Evolutionary conservation across 2,113 vertebrate genomes (phyloP).

Genomic region (Megaleporinus macrocephalus): DNA sequence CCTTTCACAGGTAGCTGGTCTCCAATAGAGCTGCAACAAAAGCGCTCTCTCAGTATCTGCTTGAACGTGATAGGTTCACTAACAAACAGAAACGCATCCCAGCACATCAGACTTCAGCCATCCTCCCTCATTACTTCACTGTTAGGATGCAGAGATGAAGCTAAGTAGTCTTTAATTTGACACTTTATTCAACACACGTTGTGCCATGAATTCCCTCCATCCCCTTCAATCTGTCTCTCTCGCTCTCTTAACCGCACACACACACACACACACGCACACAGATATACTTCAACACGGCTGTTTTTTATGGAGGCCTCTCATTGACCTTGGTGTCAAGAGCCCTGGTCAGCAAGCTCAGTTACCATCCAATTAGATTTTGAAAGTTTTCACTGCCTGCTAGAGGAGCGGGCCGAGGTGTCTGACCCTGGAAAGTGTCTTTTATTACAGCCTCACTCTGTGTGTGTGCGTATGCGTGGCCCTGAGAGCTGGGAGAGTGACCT

Average conservation of each 20-base stretch:
- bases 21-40: not conserved
- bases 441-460: not conserved
- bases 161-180: not conserved
- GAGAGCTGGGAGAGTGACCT: constrained; percentile 38
- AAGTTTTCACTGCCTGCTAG: not conserved
- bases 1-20: not conserved
- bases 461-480: not conserved
- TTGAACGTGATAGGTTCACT: not conserved
- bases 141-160: not conserved
- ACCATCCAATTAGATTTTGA: constrained; percentile 25
- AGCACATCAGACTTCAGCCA: not conserved
- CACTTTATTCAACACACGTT: constrained; percentile 4
- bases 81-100: not conserved
- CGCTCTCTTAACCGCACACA: not conserved
- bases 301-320: not conserved
- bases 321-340: constrained; percentile 42
- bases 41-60: not conserved
- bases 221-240: not conserved
- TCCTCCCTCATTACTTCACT: not conserved
- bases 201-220: not conserved
- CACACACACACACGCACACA: not conserved
- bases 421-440: constrained; percentile 6
- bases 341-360: constrained; percentile 9
- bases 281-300: not conserved
- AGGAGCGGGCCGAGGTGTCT: constrained; percentile 13